Percentiles rank a stretch among this genome's conserved stretches.
These are phyloP conservation scores for Chrysodeixis includens DNA, from an alignment of 2,888 invertebrate species.

Conservation along the genomic window DNA sequence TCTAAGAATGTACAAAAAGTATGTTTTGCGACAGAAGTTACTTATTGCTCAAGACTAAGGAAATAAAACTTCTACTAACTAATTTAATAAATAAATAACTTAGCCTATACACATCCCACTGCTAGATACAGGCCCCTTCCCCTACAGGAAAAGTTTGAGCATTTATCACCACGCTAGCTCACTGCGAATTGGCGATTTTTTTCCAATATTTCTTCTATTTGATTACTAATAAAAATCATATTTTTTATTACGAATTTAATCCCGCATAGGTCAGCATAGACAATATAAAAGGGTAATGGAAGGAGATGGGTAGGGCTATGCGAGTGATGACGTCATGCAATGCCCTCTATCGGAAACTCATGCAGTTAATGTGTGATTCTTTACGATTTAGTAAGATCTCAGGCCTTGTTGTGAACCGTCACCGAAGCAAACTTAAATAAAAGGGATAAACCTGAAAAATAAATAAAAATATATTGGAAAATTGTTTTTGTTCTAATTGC, in stretches of 20 bases:
- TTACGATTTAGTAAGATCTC: conserved; percentile 80
- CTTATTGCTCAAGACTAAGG: no score
- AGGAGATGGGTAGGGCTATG: conserved; percentile 83
- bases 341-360: conserved; percentile 74
- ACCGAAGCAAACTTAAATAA: conserved; percentile 27
- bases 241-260: no score
- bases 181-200: no score
- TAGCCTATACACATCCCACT: no score
- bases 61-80: no score
- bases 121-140: no score
- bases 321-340: conserved; percentile 81
- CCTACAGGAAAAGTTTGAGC: no score
- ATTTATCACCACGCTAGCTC: no score
- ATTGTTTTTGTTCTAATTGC: no score
- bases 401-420: conserved; percentile 28
- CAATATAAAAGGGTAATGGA: conserved; percentile 60
- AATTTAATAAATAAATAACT: no score
- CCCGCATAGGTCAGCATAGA: conserved; percentile 11
- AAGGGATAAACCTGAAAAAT: conserved; percentile 26
- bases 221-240: neutral
- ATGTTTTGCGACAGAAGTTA: no score
- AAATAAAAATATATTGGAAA: conserved; percentile 2
- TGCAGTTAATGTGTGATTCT: conserved; percentile 72
- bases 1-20: no score
- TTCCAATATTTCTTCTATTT: conserved; percentile 27